Percentiles rank a stretch among this genome's conserved stretches.
Conservation (phyloP, 2,888 invertebrate species). For the Ceratothoa steindachneri region DNA sequence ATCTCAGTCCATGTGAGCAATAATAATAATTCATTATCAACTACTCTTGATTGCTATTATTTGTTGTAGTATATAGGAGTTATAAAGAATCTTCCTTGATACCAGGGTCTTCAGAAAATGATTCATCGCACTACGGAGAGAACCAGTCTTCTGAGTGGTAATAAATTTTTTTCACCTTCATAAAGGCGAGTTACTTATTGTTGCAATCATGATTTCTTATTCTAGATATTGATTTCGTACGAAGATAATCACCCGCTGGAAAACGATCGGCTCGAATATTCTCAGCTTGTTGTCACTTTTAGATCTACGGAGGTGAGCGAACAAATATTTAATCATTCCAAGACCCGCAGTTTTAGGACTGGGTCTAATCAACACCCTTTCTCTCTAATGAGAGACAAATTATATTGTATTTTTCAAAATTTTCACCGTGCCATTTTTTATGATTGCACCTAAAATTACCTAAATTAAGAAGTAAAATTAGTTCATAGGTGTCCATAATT, state of each 20-base stretch:
- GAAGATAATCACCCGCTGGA: conserved; percentile 35
- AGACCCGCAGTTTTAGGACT: background rate
- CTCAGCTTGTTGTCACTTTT: background rate
- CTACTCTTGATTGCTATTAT: background rate
- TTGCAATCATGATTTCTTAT: background rate
- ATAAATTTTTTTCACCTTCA: too few relatives aligned
- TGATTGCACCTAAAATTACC: too few relatives aligned
- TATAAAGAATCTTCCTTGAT: background rate
- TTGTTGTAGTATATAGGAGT: background rate
- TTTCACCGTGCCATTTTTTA: too few relatives aligned
- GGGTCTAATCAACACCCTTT: background rate
- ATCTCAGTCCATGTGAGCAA: conserved; percentile 77
- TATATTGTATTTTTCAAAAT: too few relatives aligned
- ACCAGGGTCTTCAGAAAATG: too few relatives aligned
- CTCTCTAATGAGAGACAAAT: too few relatives aligned
- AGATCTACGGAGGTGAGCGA: background rate
- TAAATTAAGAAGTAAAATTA: too few relatives aligned
- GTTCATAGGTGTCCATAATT: too few relatives aligned
- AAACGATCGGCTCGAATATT: conserved; percentile 27
- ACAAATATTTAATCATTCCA: background rate
- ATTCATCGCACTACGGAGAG: too few relatives aligned
- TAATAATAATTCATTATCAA: conserved; percentile 41
- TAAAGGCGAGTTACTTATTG: too few relatives aligned
- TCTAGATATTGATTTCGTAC: conserved; percentile 33
- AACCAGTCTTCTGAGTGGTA: background rate